These are phyloP conservation scores for Scaptomyza montana DNA, from an alignment of 1,140 invertebrate genomes.

Conservation along the genomic window DNA sequence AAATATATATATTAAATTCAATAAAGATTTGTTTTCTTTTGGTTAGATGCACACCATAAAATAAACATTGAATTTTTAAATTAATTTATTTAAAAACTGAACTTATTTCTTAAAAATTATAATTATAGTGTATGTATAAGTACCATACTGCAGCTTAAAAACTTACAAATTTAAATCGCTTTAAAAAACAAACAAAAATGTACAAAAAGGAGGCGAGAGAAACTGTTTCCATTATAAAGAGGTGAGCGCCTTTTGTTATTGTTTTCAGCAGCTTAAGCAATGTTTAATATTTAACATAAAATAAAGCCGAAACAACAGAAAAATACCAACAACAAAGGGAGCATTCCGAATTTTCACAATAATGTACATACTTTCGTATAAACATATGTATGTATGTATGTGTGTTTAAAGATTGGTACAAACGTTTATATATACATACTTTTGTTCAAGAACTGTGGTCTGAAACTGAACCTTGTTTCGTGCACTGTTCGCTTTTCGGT, in stretches of 20 bases:
- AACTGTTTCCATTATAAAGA: constrained; percentile 52
- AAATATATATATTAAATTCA: too few relatives aligned
- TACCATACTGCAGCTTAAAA: constrained; percentile 29
- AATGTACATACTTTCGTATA: constrained; percentile 8
- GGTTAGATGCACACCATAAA: too few relatives aligned
- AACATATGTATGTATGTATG: background rate
- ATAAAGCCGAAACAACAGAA: constrained; percentile 59
- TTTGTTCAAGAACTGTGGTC: constrained; percentile 19
- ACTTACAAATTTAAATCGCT: constrained; percentile 51
- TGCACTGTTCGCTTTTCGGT: constrained; percentile 44
- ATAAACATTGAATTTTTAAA: too few relatives aligned
- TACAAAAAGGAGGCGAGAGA: constrained; percentile 30
- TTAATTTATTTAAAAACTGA: too few relatives aligned
- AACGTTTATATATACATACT: background rate
- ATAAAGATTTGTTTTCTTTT: too few relatives aligned
- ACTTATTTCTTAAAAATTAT: too few relatives aligned
- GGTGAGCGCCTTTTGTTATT: constrained; percentile 54
- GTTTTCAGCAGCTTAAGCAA: constrained; percentile 74
- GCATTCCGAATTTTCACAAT: constrained; percentile 52
- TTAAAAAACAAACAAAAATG: constrained; percentile 49
- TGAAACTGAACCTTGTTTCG: constrained; percentile 47
- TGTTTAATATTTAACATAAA: constrained; percentile 73
- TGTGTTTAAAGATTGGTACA: background rate
- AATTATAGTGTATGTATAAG: constrained; percentile 8
- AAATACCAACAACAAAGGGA: constrained; percentile 27